A percentile compares a stretch with the other conserved stretches of the same genome.
phyloP scores from a whole-genome alignment of 2,113 vertebrate species.

The Drymodes brunneopygia region DNA sequence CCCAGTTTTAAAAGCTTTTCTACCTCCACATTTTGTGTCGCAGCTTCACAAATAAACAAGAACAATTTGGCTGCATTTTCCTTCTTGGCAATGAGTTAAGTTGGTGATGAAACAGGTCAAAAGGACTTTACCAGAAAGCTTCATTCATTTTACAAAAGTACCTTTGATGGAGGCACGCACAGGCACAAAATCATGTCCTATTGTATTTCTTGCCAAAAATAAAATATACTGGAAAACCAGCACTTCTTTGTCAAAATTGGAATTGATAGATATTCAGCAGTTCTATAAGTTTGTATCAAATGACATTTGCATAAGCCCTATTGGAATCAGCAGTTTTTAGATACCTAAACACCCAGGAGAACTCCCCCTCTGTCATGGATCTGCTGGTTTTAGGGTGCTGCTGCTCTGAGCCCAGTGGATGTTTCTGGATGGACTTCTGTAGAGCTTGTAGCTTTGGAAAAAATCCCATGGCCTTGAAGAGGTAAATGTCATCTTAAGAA shows the following conservation, averaged over 20 bases:
- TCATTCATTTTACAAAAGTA: not conserved
- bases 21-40: not conserved
- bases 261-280: not conserved
- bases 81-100: not conserved
- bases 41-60: not conserved
- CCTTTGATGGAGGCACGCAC: not conserved
- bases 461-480: not conserved
- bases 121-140: constrained; percentile 9
- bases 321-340: not conserved
- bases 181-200: constrained; percentile 15
- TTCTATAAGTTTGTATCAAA: not conserved
- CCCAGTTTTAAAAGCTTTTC: not conserved
- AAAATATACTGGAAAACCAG: not conserved
- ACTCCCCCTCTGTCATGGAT: not conserved
- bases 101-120: not conserved
- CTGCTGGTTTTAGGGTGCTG: not conserved
- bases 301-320: not conserved
- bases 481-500: not conserved
- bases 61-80: not conserved
- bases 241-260: not conserved
- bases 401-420: not conserved
- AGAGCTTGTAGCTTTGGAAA: too few species aligned
- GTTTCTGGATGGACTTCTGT: not conserved
- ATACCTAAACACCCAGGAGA: not conserved
- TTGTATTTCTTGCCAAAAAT: constrained; percentile 19